These are phyloP conservation scores for Hololepta plana DNA, from an alignment of 2,888 invertebrate genomes.

Conservation along the genomic window DNA sequence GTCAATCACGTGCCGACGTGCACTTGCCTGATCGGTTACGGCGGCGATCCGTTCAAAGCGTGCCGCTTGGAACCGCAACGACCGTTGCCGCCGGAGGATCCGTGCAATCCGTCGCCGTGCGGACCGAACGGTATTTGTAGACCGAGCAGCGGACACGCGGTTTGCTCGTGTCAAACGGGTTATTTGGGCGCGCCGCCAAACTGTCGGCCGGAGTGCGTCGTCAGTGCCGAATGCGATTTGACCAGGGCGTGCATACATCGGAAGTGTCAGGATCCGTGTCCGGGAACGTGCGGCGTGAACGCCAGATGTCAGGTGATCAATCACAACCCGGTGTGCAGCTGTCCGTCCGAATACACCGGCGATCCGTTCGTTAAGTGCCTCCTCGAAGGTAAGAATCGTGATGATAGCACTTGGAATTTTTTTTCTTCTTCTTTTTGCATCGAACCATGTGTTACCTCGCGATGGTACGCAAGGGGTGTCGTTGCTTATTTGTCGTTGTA, in stretches of 20 bases:
- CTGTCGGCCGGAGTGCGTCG: constrained; percentile 41
- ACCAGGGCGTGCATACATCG: constrained; percentile 42
- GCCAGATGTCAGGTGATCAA: constrained; percentile 39
- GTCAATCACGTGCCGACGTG: constrained; percentile 71
- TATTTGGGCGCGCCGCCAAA: constrained; percentile 39
- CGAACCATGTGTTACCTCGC: neutral
- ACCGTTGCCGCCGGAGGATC: constrained; percentile 27
- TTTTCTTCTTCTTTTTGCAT: constrained; percentile 4
- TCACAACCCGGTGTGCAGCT: constrained; percentile 45
- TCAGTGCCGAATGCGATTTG: constrained; percentile 38
- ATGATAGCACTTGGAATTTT: constrained; percentile 8
- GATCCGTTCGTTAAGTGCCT: constrained; percentile 38
- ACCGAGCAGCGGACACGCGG: constrained; percentile 33
- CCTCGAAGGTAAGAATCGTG: constrained; percentile 29
- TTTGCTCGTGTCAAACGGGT: constrained; percentile 41
- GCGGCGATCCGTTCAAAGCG: constrained; percentile 69
- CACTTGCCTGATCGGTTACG: constrained; percentile 54
- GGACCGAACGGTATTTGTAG: constrained; percentile 41
- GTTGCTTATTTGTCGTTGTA: no score
- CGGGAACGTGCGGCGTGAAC: constrained; percentile 36
- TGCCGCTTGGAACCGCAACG: constrained; percentile 41
- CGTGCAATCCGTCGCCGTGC: constrained; percentile 41
- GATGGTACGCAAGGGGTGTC: no score
- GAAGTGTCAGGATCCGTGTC: constrained; percentile 44
- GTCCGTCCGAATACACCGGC: constrained; percentile 37